A percentile compares a stretch with the other conserved stretches of the same genome.
Conservation (phyloP, 1,140 invertebrate genomes). For the Dysdera silvatica region DNA sequence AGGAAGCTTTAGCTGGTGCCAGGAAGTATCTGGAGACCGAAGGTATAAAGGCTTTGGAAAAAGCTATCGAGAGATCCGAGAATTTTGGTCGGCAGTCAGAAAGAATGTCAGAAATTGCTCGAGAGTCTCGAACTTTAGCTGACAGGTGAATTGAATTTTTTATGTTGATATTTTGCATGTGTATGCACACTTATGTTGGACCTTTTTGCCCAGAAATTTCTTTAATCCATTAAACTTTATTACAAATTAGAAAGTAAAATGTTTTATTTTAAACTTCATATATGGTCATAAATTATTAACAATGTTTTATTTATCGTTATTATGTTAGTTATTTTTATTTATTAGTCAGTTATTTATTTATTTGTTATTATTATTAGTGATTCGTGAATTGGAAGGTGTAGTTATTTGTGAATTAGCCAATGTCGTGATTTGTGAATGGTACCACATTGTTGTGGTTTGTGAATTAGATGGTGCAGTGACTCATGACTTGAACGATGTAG, state of each 20-base stretch:
- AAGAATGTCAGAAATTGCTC: conserved; percentile 81
- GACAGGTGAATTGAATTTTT: conserved; percentile 53
- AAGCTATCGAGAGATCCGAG: conserved; percentile 70
- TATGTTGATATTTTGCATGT: conserved; percentile 29
- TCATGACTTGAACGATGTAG: too few species aligned
- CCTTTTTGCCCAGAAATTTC: neutral
- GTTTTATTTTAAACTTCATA: neutral
- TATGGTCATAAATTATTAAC: neutral
- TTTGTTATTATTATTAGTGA: too few species aligned
- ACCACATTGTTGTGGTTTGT: too few species aligned
- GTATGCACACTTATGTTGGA: too few species aligned
- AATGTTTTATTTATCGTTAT: too few species aligned
- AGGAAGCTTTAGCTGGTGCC: conserved; percentile 60
- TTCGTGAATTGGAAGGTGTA: too few species aligned
- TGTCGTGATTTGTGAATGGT: too few species aligned
- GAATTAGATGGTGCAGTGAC: too few species aligned
- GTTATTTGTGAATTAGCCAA: too few species aligned
- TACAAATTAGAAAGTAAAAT: neutral
- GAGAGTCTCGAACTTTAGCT: conserved; percentile 69
- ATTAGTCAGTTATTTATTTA: too few species aligned
- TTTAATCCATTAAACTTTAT: neutral
- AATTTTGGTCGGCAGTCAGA: conserved; percentile 83
- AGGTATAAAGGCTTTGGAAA: conserved; percentile 63
- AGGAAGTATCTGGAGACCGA: conserved; percentile 68
- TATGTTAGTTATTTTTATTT: too few species aligned